Evolutionary conservation across 2,888 invertebrate genomes (phyloP), one percentile per base, ranked within the genome.

Genomic region (Dryocosmus kuriphilus): DNA sequence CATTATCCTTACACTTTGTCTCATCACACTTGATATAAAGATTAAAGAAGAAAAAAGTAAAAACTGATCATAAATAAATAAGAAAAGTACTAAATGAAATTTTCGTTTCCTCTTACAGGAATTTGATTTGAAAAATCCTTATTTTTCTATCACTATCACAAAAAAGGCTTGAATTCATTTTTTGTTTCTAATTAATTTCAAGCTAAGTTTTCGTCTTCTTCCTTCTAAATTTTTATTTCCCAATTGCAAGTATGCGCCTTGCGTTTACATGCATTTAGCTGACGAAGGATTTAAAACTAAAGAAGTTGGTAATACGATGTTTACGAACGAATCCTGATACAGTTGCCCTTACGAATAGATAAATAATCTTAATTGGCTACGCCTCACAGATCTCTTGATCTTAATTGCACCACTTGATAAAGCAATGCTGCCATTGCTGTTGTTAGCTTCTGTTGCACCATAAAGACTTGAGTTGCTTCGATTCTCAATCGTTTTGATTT

Each of bases 331-430:
- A 27, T 77, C 61, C 46, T 77, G 77, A 77, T 73, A 77, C 75
- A 78, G 67, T 78, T 73, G 78, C 75, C 77, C 83, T 83, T 83
- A 82, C 79, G 81, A 82, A 82, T 80, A 85, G 85, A 86, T 88
- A 86, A 87, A 86, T 86, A 86, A 88, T 86, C 86, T 87, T 87
- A 88, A 87, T 88, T 86, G 85, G 85, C 84, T 79, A 75, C 75
- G 78, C 80, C 79, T 78, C 79, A 46, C 80, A 83, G 85, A 88
- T 87, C 85, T 81, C 83, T 79, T 81, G 82, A 86, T 87, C 86
- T 87, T 88, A 87, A 88, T 88, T 87, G 85, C 85, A 77, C 81
- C 81, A 82, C 82, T 85, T 82, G 85, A 85, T 86, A 85, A 85
- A 83, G 81, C 83, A 79, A 76, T 78, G 71, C 74, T 74, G 19